Evolutionary conservation across 1,140 invertebrate species (phyloP).

Genomic region (Drosophila serrata): DNA sequence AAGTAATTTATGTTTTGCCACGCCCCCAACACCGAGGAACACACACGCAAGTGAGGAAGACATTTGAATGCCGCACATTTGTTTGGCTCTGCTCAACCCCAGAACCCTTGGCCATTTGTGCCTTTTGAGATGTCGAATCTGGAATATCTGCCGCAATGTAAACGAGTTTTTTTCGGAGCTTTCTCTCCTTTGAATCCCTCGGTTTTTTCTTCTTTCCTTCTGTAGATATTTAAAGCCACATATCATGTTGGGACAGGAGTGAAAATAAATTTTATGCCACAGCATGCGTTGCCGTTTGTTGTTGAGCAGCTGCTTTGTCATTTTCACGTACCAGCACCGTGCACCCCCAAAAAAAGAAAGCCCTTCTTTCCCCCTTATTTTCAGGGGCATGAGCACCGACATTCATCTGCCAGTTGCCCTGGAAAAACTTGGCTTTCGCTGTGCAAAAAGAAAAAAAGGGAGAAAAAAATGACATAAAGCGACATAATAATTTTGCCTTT

Average conservation of each 20-base stretch:
- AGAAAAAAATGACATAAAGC: constrained; percentile 79
- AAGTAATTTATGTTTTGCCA: constrained; percentile 74
- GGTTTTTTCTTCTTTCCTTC: constrained; percentile 14
- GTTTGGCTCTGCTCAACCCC: constrained; percentile 40
- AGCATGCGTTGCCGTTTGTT: constrained; percentile 71
- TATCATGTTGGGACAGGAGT: constrained; percentile 59
- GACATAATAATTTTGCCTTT: constrained; percentile 83
- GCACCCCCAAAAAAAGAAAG: constrained; percentile 26
- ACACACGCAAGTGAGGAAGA: constrained; percentile 60
- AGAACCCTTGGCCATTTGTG: constrained; percentile 19
- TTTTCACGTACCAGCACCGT: constrained; percentile 64
- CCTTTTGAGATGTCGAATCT: constrained; percentile 64
- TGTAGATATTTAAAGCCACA: constrained; percentile 70
- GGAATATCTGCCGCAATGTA: constrained; percentile 54
- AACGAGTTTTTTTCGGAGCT: constrained; percentile 40
- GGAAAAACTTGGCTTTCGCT: constrained; percentile 44
- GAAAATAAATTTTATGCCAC: constrained; percentile 77
- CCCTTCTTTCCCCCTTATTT: constrained; percentile 4
- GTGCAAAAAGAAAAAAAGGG: constrained; percentile 7
- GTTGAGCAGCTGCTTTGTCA: constrained; percentile 79
- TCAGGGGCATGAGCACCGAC: constrained; percentile 32
- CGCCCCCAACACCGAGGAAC: constrained; percentile 37
- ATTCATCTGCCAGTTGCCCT: constrained; percentile 63
- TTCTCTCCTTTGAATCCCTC: constrained; percentile 9
- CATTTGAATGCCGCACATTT: constrained; percentile 74